Evolutionary conservation across 2,113 vertebrate genomes (phyloP), one percentile per base, ranked within the genome.

Genomic region (Phrynosoma blainvillii): DNA sequence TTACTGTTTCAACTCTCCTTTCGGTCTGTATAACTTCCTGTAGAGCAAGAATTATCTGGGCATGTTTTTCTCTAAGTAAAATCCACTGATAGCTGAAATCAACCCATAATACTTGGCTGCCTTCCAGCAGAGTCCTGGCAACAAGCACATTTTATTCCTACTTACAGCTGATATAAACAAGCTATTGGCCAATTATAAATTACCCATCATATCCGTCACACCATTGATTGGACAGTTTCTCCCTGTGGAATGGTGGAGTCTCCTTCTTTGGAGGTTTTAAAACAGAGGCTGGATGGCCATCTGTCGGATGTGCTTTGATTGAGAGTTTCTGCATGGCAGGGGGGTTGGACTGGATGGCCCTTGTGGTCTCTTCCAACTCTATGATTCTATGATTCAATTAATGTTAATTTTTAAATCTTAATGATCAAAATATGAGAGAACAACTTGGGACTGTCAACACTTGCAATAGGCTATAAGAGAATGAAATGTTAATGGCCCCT

Each of bases 91-190:
- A 80, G 59, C 71, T 36, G 3, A 70, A 16, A 59, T 30, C 77
- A 11, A 73, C 59, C 92, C 74, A 88, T 90, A 90, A 32, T 65
- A 87, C 71, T 85, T 30, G 73, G 87, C 65, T 86, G 62, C 42
- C n/a, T 88, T 80, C 71, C 62, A 84, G 52, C 82, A 59, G 27
- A 36, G 65, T 75, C 13, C 66, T 68, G 30, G 30, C 25, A n/a
- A 4, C 66, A 47, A 88, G 83, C 70, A 82, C 32, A 68, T 47
- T 86, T 93, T 86, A 14, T 36, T 30, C 16, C 47, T 18, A 73
- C 4, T 59, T 59, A 62, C 14, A 18, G 13, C 59, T 62, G 14
- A 18, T 62, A 62, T 62, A 12, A 4, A 62, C 59, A 62, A n/a
- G 68, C 59, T 56, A 84, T 79, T 89, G 90, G 88, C 3, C n/a